Conservation (phyloP, 2,888 invertebrate genomes). For the Plebejus melissa region DNA sequence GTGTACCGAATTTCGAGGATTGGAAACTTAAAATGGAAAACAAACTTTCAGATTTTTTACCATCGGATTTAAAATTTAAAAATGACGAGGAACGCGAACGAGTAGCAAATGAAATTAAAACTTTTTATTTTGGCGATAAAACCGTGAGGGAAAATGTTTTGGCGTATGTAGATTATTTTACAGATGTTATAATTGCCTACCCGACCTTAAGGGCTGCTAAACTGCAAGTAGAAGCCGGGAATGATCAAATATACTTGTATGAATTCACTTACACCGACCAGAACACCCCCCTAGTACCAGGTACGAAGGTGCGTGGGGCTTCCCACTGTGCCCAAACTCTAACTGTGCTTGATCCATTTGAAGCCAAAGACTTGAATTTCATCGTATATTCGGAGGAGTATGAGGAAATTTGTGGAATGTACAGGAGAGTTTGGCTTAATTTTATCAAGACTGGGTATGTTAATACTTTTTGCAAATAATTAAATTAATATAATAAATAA, state of each 20-base stretch:
- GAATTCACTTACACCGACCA: conserved; percentile 48
- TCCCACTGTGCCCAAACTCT: conserved; percentile 45
- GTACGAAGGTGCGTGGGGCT: conserved; percentile 45
- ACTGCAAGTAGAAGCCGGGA: conserved; percentile 40
- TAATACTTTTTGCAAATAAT: neutral
- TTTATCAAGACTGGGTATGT: conserved; percentile 38
- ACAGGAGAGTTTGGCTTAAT: conserved; percentile 22
- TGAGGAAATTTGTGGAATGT: conserved; percentile 17
- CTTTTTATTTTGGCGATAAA: conserved; percentile 49
- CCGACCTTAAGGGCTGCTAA: conserved; percentile 44
- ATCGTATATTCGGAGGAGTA: neutral
- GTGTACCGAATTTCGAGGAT: conserved; percentile 37
- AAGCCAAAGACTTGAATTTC: conserved; percentile 25
- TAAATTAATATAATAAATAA: neutral
- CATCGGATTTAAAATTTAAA: conserved; percentile 47
- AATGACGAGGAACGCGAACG: conserved; percentile 41
- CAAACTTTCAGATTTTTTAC: conserved; percentile 50
- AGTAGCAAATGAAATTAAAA: conserved; percentile 41
- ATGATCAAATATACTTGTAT: conserved; percentile 45
- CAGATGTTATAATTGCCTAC: conserved; percentile 53
- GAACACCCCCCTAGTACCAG: conserved; percentile 40
- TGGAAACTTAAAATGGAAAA: conserved; percentile 49
- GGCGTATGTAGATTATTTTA: conserved; percentile 42
- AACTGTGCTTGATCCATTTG: conserved; percentile 34
- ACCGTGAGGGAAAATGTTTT: conserved; percentile 35